These are phyloP conservation scores for Apostichopus leukothele DNA, from an alignment of 53 echinoderm and acorn worm species.

Conservation along the genomic window DNA sequence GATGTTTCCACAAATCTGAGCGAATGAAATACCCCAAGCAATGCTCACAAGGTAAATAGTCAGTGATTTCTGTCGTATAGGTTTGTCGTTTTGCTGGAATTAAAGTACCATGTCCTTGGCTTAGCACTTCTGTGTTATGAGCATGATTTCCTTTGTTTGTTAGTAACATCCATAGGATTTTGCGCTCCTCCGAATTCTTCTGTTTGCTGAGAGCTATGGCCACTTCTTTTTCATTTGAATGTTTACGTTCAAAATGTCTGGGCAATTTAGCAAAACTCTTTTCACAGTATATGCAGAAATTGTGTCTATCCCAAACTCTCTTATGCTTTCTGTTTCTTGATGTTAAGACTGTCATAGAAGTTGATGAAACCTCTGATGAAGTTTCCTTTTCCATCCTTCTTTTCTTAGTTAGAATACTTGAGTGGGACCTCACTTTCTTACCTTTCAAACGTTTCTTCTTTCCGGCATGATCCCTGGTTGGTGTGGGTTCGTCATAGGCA, in stretches of 20 bases:
- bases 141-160: slow-evolving; percentile 41
- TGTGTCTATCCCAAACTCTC: slow-evolving; percentile 39
- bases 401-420: neutral
- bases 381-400: neutral
- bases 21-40: slow-evolving; percentile 28
- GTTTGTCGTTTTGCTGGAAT: slow-evolving; percentile 12
- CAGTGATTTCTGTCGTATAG: neutral
- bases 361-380: neutral
- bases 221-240: slow-evolving; percentile 35
- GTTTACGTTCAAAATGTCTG: slow-evolving; percentile 50
- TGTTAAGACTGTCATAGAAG: slow-evolving; percentile 27
- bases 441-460: neutral
- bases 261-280: slow-evolving; percentile 45
- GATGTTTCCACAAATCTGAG: slow-evolving; percentile 55
- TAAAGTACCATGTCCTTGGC: neutral
- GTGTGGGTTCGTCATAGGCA: neutral
- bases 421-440: neutral
- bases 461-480: neutral
- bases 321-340: slow-evolving; percentile 5
- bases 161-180: slow-evolving; percentile 10
- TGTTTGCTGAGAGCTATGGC: slow-evolving; percentile 16
- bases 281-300: slow-evolving; percentile 52
- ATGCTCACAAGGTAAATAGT: slow-evolving; percentile 22
- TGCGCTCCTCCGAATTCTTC: slow-evolving; percentile 36
- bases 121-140: neutral